phyloP scores from a whole-genome alignment of 2,888 invertebrate genomes.

The Drosophila ezoana region DNA sequence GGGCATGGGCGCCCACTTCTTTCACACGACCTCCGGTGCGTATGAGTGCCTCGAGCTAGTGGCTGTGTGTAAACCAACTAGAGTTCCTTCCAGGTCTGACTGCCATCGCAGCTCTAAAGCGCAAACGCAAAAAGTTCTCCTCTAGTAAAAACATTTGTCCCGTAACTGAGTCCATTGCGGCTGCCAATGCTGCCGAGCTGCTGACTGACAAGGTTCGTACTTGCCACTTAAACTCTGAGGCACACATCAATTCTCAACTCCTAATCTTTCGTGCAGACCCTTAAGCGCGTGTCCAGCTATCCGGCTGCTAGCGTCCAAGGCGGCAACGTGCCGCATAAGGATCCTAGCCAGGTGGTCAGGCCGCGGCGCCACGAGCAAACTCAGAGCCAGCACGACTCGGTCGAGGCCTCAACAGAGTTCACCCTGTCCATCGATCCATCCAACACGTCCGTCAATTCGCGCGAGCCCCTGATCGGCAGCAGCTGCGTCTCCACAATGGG shows the following conservation, averaged over 20 bases:
- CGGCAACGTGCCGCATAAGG: slow-evolving; percentile 78
- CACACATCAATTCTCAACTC: background rate
- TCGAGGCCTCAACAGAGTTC: slow-evolving; percentile 84
- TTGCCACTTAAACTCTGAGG: rapidly evolving
- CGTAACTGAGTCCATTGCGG: slow-evolving; percentile 85
- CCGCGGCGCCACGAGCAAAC: slow-evolving; percentile 87
- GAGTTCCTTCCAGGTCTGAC: slow-evolving; percentile 73
- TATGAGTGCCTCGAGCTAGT: background rate
- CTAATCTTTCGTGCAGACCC: slow-evolving; percentile 85
- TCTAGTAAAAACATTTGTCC: slow-evolving; percentile 90
- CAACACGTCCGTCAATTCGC: slow-evolving; percentile 85
- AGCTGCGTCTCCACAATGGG: slow-evolving; percentile 78
- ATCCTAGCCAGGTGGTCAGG: slow-evolving; percentile 84
- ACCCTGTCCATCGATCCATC: slow-evolving; percentile 84
- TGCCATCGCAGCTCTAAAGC: slow-evolving; percentile 90
- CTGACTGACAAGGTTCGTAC: slow-evolving; percentile 79
- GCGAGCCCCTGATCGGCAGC: slow-evolving; percentile 88
- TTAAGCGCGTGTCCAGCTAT: slow-evolving; percentile 90
- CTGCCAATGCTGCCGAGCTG: slow-evolving; percentile 68
- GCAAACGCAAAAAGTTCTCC: slow-evolving; percentile 93
- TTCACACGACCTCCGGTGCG: slow-evolving; percentile 82
- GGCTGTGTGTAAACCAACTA: background rate
- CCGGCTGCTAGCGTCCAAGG: slow-evolving; percentile 86
- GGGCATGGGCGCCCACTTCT: slow-evolving; percentile 79
- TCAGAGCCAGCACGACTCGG: slow-evolving; percentile 88